These are phyloP conservation scores for Lethrus apterus DNA, from an alignment of 1,140 invertebrate species.

Conservation along the genomic window DNA sequence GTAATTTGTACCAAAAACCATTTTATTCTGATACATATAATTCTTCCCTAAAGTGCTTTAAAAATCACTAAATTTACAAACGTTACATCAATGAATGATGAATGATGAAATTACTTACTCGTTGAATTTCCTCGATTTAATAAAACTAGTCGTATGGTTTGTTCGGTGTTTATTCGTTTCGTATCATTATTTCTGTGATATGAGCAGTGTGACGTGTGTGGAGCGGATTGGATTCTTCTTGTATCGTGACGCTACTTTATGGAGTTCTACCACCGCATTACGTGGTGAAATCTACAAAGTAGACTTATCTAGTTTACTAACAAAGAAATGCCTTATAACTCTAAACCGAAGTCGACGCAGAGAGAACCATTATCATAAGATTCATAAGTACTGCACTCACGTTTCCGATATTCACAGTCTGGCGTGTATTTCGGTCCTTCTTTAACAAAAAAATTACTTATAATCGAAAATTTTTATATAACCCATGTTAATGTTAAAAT, in stretches of 20 bases:
- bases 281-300: conserved; percentile 9
- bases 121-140: too few species aligned
- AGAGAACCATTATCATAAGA: conserved; percentile 13
- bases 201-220: conserved; percentile 18
- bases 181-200: conserved; percentile 33
- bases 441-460: conserved; percentile 10
- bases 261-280: conserved; percentile 11
- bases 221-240: conserved; percentile 10
- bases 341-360: conserved; percentile 10
- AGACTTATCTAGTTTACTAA: conserved; percentile 22
- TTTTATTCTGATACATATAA: conserved; percentile 35
- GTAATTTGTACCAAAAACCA: conserved; percentile 28
- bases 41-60: conserved; percentile 44
- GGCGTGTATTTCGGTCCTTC: conserved; percentile 17
- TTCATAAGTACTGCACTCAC: conserved; percentile 12
- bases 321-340: conserved; percentile 26
- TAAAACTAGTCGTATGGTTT: too few species aligned
- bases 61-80: too few species aligned
- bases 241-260: conserved; percentile 9
- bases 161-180: neutral
- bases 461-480: conserved; percentile 11
- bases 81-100: too few species aligned
- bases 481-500: conserved; percentile 14
- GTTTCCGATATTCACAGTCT: conserved; percentile 18
- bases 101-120: conserved; percentile 3